Evolutionary conservation across 2,888 invertebrate genomes (phyloP), one percentile per base, ranked within the genome.

Genomic region (Lasius platythorax): DNA sequence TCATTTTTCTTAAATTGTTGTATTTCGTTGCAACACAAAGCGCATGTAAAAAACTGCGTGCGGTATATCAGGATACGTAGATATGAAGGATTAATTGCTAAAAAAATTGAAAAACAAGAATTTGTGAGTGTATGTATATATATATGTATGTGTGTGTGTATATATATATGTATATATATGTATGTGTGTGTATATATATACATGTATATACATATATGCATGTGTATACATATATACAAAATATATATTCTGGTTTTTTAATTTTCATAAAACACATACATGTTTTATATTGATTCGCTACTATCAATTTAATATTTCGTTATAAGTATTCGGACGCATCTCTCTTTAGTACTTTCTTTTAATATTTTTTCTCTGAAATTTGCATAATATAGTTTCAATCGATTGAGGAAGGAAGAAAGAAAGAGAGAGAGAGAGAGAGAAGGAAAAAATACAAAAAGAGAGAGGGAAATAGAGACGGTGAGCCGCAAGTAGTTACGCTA

Each of bases 1-100:
- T 81, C 61, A 73, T 81, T 81, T 72, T 73, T 73, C 73, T 81
- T 81, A 61, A 81, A 81, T 81, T 81, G 72, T 58, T 68, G 50
- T 43, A 46, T 81, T 81, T 33, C 33, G 43, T 61, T 58, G 61
- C 37, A 61, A 73, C 28, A 61, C 73, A 61, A 73, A 81, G 43
- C 73, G 46, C 37, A 58, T 11, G 46, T 33, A 79, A 61, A 79
- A 73, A 73, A 33, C 73, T 73, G 28, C 46, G 37, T n/a, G 37
- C 37, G 28, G 15, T 40, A 23, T 43, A 61, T 72, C 12, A 46
- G 61, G 12, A 61, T 46, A 37, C 28, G 46, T 50, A 23, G 30
- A 46, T 61, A 33, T 33, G n/a, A 81, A 23, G 18, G 46, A 73
- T 73, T 79, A 72, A 72, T 37, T 37, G 28, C 23, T 2, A 43